Evolutionary conservation across 1,140 invertebrate species (phyloP).

Genomic region (Drosophila bipectinata): DNA sequence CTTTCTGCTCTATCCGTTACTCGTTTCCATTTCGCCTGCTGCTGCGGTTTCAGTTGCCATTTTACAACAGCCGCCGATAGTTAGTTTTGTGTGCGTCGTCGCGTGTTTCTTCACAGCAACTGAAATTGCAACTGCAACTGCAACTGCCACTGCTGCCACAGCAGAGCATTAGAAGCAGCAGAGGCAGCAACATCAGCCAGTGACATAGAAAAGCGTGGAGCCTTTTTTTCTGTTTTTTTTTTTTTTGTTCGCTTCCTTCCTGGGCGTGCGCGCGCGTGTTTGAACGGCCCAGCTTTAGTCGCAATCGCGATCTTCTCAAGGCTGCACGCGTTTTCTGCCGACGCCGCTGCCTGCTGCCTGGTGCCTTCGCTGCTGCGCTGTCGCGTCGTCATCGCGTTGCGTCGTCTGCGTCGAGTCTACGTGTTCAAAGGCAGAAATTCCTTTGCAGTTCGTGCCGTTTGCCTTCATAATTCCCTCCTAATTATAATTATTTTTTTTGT

Average conservation of each 20-base stretch:
- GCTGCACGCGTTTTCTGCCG: constrained; percentile 43
- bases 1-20: constrained; percentile 65
- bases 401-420: constrained; percentile 55
- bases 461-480: constrained; percentile 48
- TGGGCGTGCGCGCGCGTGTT: constrained; percentile 12
- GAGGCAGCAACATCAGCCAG: constrained; percentile 17
- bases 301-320: constrained; percentile 57
- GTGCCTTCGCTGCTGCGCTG: constrained; percentile 7
- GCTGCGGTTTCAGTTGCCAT: constrained; percentile 80
- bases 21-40: constrained; percentile 76
- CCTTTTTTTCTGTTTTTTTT: neutral
- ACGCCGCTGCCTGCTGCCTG: constrained; percentile 34
- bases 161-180: neutral
- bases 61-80: constrained; percentile 80
- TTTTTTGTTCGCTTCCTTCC: constrained; percentile 6
- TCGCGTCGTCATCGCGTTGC: constrained; percentile 36
- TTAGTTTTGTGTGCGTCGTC: constrained; percentile 76
- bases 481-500: constrained; percentile 8
- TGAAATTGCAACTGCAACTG: constrained; percentile 21
- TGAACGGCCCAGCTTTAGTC: constrained; percentile 3
- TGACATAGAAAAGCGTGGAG: neutral
- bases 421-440: constrained; percentile 73
- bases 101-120: constrained; percentile 16
- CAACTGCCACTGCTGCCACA: constrained; percentile 7
- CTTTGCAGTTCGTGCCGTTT: constrained; percentile 64